Evolutionary conservation across 2,888 invertebrate genomes (phyloP), one percentile per base, ranked within the genome.

Genomic region (Drosophila lacicola): DNA sequence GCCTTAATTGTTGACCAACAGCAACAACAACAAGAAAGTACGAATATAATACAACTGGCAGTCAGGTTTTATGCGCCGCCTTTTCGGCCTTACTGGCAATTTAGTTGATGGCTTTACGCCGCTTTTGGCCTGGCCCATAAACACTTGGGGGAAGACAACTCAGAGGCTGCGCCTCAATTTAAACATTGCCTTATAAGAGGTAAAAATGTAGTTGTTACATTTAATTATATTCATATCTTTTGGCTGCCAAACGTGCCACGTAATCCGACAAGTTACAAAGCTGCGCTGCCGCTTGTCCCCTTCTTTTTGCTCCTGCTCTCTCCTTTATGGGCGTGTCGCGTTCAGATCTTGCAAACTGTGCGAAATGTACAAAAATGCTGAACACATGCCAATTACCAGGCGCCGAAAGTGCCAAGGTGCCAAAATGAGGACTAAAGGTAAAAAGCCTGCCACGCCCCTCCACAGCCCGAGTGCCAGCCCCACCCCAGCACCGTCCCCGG

Each of bases 151-250:
- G 37, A 34, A 67, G 46, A 41, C 62, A 53, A 34, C 54, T 57
- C 44, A 57, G 56, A 64, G 19, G 46, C 17, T 39, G 61, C 41
- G 36, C 56, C 54, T 57, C 74, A 73, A 76, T 76, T 76, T 78
- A 70, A 74, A 88, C 86, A 88, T 74, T 64, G 71, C 81, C 70
- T 72, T 78, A 62, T 74, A 70, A 80, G 63, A 78, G 71, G 67
- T 81, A 81, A 85, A 86, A 88, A 88, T 88, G 83, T 83, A 83
- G 83, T 88, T 88, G 87, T 83, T 75, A 86, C 83, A 83, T 83
- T 83, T 83, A 83, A 88, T 83, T 83, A 83, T 83, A 83, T 83
- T 88, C 83, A 83, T 83, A 83, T 83, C 83, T 83, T 82, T 80
- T 80, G 87, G 65, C 70, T 78, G 78, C 78, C 78, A 76, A 76